Base-by-base conservation (phyloP, 2,797 vertebrate species). In the Sebastes taczanowskii region DNA sequence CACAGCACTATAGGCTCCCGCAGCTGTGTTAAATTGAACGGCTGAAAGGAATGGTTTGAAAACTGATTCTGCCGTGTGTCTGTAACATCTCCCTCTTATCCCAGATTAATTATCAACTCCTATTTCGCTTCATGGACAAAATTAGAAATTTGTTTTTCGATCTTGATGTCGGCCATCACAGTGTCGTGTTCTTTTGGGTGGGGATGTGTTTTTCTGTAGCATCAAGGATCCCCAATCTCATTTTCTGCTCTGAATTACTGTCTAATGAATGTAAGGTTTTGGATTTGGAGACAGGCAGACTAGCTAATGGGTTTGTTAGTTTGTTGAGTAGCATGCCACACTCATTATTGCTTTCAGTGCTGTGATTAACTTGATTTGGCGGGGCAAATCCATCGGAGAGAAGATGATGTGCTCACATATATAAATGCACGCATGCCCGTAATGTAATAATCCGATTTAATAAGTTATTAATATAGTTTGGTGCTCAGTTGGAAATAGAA, bases 281-380 rank as follows among this genome's bases (percentile, higher is more conserved):
- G 83, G 89, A 87, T 95, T 94, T 89, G 85, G 90, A 94, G 94
- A 91, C 91, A 88, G 94, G 92, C 89, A 84, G 84, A 91, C 82
- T 77, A 83, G 90, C 93, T 95, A 95, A 95, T 95, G 93, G 92
- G 88, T 95, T 94, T 95, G 94, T 95, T 95, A 93, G 94, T 94
- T 93, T 93, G 91, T 94, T 81, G 93, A 93, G 92, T 90, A 93
- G 92, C 92, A 90, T 94, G 91, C 91, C 84, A 93, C 92, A 91
- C 88, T 95, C 92, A 92, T 95, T 94, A 94, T 87, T 91, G 91
- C 94, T 92, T 89, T 93, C 91, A 93, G 82, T 90, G 91, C 92
- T 89, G 92, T 93, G 92, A 95, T 95, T 95, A 94, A 95, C 92
- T 94, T 90, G 94, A 96, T 96, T 95, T 95, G 90, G 90, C 90